These are phyloP conservation scores for Malachius bipustulatus DNA, from an alignment of 2,888 invertebrate species.

Conservation along the genomic window DNA sequence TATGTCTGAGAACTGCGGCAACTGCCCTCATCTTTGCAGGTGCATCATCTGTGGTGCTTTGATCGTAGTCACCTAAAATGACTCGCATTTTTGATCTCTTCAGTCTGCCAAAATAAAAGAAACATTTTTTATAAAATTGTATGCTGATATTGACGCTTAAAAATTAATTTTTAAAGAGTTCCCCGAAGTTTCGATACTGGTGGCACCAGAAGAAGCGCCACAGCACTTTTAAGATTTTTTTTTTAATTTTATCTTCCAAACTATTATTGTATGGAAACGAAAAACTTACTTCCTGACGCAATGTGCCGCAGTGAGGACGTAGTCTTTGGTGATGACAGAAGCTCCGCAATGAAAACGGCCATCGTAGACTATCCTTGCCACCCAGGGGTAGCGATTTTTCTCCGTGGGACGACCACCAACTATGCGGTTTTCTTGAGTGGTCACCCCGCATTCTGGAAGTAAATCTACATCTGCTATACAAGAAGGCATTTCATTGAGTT, in stretches of 20 bases:
- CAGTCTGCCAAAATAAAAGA: too few species aligned
- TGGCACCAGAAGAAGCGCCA: too few species aligned
- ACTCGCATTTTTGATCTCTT: constrained; percentile 71
- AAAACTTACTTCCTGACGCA: constrained; percentile 64
- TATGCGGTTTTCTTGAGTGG: constrained; percentile 77
- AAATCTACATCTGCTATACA: too few species aligned
- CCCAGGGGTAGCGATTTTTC: constrained; percentile 77
- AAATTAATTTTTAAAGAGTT: background rate
- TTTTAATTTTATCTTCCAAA: too few species aligned
- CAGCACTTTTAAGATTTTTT: too few species aligned
- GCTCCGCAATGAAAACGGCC: constrained; percentile 84
- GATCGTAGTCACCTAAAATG: constrained; percentile 75
- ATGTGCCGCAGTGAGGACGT: constrained; percentile 78
- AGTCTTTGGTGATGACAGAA: constrained; percentile 69
- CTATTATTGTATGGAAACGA: too few species aligned
- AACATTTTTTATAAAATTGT: background rate
- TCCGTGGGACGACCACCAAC: constrained; percentile 75
- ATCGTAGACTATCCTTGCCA: constrained; percentile 75
- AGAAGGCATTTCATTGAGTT: constrained; percentile 5
- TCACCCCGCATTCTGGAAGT: constrained; percentile 63
- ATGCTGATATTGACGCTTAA: background rate
- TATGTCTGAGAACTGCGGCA: constrained; percentile 62
- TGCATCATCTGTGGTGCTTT: constrained; percentile 64
- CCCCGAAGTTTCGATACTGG: too few species aligned
- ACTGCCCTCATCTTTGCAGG: constrained; percentile 73